Conservation (phyloP, 64 coral and sea anemone genomes). For the Cladopsammia gracilis region DNA sequence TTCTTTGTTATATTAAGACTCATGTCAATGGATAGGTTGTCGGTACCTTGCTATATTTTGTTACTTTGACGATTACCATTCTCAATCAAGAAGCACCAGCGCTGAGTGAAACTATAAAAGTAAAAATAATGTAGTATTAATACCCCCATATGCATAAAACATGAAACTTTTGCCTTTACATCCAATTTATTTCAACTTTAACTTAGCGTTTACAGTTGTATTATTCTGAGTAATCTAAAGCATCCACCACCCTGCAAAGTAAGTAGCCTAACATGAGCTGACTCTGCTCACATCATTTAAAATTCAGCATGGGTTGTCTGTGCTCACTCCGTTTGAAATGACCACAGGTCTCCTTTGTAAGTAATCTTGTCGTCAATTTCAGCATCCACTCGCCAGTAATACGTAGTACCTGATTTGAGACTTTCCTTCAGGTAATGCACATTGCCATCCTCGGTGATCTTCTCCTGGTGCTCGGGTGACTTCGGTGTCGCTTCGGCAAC, state of each 20-base stretch:
- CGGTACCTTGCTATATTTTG: too few species aligned
- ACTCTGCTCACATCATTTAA: not conserved
- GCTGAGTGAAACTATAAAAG: too few species aligned
- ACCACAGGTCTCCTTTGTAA: constrained; percentile 32
- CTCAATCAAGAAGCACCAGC: too few species aligned
- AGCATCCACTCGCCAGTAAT: constrained; percentile 86
- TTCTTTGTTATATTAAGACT: too few species aligned
- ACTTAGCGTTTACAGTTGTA: too few species aligned
- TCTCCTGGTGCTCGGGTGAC: constrained; percentile 44
- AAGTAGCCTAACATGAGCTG: not conserved
- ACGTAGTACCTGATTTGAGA: constrained; percentile 24
- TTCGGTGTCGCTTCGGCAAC: constrained; percentile 37
- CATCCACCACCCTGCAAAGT: not conserved
- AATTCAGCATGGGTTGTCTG: not conserved
- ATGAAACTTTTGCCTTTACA: too few species aligned
- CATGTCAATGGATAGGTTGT: too few species aligned
- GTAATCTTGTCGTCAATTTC: constrained; percentile 37
- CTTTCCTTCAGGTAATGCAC: constrained; percentile 65
- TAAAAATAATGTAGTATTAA: too few species aligned
- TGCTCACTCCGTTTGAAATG: not conserved
- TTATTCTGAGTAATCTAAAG: not conserved
- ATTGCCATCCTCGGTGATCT: constrained; percentile 44
- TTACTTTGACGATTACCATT: too few species aligned
- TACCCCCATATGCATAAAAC: too few species aligned
- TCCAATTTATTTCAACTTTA: too few species aligned